Evolutionary conservation across 2,797 vertebrate genomes (phyloP).

Genomic region (Mormyrops attenuatus): DNA sequence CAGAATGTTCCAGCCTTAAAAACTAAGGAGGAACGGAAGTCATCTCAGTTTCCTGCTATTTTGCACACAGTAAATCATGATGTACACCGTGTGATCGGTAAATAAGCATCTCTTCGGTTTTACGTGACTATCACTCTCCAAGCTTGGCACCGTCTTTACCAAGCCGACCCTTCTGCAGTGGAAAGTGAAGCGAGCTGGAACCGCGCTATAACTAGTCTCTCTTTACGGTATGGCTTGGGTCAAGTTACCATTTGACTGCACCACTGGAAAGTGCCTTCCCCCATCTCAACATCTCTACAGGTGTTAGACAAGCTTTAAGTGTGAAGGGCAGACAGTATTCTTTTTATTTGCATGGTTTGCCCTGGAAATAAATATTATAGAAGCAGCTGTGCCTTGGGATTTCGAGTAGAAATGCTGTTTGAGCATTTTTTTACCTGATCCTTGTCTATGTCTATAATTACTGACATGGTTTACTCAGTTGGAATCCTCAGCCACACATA

Average conservation of each 20-base stretch:
- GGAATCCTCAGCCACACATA: neutral
- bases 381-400: neutral
- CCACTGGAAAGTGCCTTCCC: neutral
- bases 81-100: neutral
- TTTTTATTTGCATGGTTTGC: neutral
- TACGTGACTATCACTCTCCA: neutral
- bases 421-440: neutral
- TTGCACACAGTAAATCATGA: neutral
- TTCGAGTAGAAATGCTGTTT: neutral
- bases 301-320: neutral
- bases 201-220: neutral
- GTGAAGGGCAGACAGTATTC: neutral
- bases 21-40: neutral
- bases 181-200: neutral
- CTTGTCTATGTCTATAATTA: neutral
- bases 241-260: neutral
- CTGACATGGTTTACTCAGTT: neutral
- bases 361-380: neutral
- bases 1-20: neutral
- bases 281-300: neutral
- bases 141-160: neutral
- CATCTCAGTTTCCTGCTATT: neutral
- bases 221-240: neutral
- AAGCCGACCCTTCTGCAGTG: neutral
- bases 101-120: neutral